These are phyloP conservation scores for Lepus timidus DNA, from an alignment of 2,113 vertebrate species.

Conservation along the genomic window DNA sequence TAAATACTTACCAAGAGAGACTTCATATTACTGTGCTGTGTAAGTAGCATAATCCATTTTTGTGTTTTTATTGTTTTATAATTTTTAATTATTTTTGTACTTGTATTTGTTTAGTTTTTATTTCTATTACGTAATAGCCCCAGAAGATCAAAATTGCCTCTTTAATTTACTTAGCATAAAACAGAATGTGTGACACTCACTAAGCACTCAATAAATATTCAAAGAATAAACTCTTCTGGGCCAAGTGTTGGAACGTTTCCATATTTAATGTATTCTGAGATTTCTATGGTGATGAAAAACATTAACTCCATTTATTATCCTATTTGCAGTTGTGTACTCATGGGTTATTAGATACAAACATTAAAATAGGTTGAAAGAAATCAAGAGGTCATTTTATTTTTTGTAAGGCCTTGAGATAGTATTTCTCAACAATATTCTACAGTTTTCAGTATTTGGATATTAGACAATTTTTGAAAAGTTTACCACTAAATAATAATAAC, in stretches of 20 bases:
- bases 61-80: background rate
- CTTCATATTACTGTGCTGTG: background rate
- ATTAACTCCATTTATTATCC: background rate
- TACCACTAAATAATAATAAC: background rate
- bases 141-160: background rate
- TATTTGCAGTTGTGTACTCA: background rate
- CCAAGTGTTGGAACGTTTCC: conserved; percentile 31
- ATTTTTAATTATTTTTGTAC: background rate
- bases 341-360: background rate
- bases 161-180: conserved; percentile 7
- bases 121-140: background rate
- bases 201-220: background rate
- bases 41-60: background rate
- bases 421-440: background rate
- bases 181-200: background rate
- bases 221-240: background rate
- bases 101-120: background rate
- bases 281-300: conserved; percentile 12
- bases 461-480: background rate
- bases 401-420: background rate
- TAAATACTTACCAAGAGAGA: background rate
- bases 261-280: background rate
- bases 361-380: conserved; percentile 10
- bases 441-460: background rate
- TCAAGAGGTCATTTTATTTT: background rate